Conservation (phyloP, 64 coral and sea anemone species). For the Dendronephthya gigantea region DNA sequence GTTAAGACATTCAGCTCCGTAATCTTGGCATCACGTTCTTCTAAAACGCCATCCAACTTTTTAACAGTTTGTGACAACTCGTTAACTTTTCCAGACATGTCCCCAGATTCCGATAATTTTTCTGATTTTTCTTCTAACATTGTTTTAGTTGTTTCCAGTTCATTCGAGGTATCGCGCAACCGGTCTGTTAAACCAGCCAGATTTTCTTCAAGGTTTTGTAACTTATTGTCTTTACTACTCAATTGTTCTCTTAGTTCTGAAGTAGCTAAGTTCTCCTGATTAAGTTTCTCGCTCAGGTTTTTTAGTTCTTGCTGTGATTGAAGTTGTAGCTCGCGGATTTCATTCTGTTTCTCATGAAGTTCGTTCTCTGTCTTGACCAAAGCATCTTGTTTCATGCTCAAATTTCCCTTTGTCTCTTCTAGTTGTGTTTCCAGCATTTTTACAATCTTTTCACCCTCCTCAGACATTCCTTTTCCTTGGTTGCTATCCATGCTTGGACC, state of each 20-base stretch:
- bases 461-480: background rate
- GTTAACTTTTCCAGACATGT: background rate
- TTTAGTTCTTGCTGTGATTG: background rate
- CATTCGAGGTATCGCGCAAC: background rate
- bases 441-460: background rate
- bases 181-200: background rate
- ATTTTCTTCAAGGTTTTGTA: background rate
- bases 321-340: background rate
- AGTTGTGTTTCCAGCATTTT: background rate
- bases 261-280: background rate
- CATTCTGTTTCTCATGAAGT: background rate
- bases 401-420: background rate
- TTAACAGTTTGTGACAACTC: constrained; percentile 1
- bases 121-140: background rate
- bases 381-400: background rate
- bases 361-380: background rate
- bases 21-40: background rate
- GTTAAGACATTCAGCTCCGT: background rate
- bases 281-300: background rate
- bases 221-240: background rate
- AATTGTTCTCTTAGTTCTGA: background rate
- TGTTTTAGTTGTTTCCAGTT: background rate
- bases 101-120: background rate
- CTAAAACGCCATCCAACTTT: background rate
- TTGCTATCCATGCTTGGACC: background rate